These are phyloP conservation scores for Neosilurus hyrtlii DNA, from an alignment of 2,797 vertebrate species.

Conservation along the genomic window DNA sequence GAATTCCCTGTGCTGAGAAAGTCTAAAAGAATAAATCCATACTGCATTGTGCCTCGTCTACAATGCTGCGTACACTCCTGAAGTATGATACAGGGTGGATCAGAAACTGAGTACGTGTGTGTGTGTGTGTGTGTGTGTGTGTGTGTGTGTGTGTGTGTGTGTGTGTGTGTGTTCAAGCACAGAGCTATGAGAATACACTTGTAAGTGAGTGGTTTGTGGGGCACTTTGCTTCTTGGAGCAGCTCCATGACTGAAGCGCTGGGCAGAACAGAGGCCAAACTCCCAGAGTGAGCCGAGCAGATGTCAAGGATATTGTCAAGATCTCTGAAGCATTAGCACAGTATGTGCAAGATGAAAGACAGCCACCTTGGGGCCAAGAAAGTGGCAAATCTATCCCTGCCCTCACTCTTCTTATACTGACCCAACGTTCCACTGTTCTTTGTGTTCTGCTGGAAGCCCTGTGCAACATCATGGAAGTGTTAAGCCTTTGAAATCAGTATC, in stretches of 20 bases:
- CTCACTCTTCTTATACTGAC: slow-evolving; percentile 56
- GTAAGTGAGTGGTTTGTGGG: slow-evolving; percentile 33
- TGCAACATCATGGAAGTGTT: slow-evolving; percentile 10
- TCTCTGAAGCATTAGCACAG: slow-evolving; percentile 71
- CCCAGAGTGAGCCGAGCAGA: slow-evolving; percentile 70
- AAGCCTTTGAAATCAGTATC: slow-evolving; percentile 17
- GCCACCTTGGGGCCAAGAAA: slow-evolving; percentile 61
- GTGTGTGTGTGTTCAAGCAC: slow-evolving; percentile 6
- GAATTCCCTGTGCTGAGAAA: slow-evolving; percentile 19
- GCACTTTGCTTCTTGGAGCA: slow-evolving; percentile 55
- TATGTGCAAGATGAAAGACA: slow-evolving; percentile 73
- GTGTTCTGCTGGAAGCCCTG: slow-evolving; percentile 8
- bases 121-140: slow-evolving; percentile 8
- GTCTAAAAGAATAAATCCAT: slow-evolving; percentile 27
- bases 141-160: background rate
- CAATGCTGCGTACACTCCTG: slow-evolving; percentile 30
- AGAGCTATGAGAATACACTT: slow-evolving; percentile 11
- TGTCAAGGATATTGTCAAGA: slow-evolving; percentile 70
- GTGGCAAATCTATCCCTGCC: slow-evolving; percentile 63
- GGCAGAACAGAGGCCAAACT: slow-evolving; percentile 62
- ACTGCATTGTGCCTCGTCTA: background rate
- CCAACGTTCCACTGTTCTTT: slow-evolving; percentile 54
- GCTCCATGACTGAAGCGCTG: slow-evolving; percentile 57
- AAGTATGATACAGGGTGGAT: slow-evolving; percentile 11
- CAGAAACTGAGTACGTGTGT: background rate